Base-by-base conservation (phyloP, 2,797 vertebrate genomes). In the Pseudotriccus pelzelni region DNA sequence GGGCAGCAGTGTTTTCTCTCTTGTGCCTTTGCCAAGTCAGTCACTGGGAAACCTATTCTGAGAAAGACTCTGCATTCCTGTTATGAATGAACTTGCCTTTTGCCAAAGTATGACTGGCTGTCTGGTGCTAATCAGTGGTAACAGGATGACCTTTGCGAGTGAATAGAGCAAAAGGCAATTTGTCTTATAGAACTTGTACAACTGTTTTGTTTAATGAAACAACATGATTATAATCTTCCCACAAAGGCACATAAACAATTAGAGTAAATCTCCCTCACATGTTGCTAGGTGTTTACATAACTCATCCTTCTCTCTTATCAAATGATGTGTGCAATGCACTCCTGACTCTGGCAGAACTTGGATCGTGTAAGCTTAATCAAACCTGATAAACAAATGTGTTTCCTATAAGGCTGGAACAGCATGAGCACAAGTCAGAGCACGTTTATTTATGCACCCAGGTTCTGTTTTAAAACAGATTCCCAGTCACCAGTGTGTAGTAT, bases 171-270 rank as follows among this genome's bases (percentile, higher is more conserved):
- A 96, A 95, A 96, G 94, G 92, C 95, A 92, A 89, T 97, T 97
- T 97, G 92, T 94, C 93, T 87, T 92, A 89, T 93, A 94, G 95
- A 97, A 97, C 91, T 97, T 96, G 93, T 89, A 97, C 94, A 95
- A 97, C 87, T 96, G 91, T 93, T 96, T 96, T 96, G 95, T 97
- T 96, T 95, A 97, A 96, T 93, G 97, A 96, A 96, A 95, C 95
- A 97, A 97, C 96, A 93, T 83, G 89, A 96, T 96, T 95, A 91
- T 97, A 93, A 96, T 96, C 95, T 97, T 97, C 94, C 97, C 97
- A 95, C 95, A 97, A 97, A 96, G 96, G 94, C 91, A 85, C 41
- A 49, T 85, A 87, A 96, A 93, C 93, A 97, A 80, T 95, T 96
- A 96, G 69, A 95, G 95, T 96, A 97, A 98, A 96, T 97, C 95